Evolutionary conservation across 2,797 vertebrate species (phyloP).

Genomic region (Mormyrus proboscirostris): DNA sequence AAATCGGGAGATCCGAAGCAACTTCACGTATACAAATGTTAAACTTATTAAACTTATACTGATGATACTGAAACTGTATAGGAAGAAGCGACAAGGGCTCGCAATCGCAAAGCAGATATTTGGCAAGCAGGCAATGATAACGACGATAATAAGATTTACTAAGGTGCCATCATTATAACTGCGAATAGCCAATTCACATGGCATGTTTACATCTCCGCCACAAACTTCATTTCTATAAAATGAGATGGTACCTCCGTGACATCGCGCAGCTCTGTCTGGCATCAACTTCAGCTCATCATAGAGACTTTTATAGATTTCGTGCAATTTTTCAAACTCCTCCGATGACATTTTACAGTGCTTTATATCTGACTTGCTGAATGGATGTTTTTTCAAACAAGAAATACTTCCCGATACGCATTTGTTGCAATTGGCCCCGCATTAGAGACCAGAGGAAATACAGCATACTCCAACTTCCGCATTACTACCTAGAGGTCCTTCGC

Average conservation of each 20-base stretch:
- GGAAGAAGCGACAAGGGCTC: neutral
- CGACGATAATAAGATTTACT: neutral
- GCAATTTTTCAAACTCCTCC: slow-evolving; percentile 84
- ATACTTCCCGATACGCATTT: neutral
- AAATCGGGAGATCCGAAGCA: neutral
- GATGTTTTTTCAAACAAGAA: neutral
- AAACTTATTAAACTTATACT: neutral
- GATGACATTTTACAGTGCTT: slow-evolving; percentile 64
- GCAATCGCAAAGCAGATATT: neutral
- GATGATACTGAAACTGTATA: neutral
- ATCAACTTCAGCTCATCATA: slow-evolving; percentile 69
- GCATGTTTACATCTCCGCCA: neutral
- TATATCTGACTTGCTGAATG: neutral
- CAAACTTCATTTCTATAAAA: neutral
- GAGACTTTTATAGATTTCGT: slow-evolving; percentile 76
- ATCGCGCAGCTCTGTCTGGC: slow-evolving; percentile 59
- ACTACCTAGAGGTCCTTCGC: neutral
- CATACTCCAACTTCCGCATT: neutral
- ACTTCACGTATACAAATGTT: neutral
- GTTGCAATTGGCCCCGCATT: neutral
- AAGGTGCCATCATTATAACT: neutral
- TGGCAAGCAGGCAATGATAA: neutral
- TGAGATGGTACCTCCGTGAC: slow-evolving; percentile 61
- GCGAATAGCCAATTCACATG: neutral
- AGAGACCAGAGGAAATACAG: neutral